Percentiles rank a stretch among this genome's conserved stretches.
Conservation (phyloP, 2,888 invertebrate genomes). For the Cotesia congregata region DNA sequence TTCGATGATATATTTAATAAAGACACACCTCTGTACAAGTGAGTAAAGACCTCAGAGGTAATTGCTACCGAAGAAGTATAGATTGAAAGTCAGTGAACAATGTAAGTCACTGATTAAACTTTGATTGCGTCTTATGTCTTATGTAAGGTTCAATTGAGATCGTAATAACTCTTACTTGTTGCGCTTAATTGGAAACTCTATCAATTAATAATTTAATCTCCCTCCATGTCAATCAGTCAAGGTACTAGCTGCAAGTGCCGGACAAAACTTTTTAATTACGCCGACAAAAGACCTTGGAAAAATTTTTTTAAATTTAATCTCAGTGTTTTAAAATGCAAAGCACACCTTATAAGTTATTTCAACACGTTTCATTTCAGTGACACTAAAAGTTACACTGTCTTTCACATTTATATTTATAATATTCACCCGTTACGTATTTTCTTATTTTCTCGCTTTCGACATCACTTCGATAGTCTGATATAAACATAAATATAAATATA, state of each 20-base stretch:
- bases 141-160: neutral
- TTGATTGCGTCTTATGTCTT: constrained; percentile 7
- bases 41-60: neutral
- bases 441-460: neutral
- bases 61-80: neutral
- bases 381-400: neutral
- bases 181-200: constrained; percentile 1
- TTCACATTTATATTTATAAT: neutral
- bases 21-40: neutral
- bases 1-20: neutral
- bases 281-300: neutral
- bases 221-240: neutral
- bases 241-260: neutral
- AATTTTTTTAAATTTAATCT: neutral
- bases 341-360: neutral
- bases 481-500: neutral
- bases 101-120: neutral
- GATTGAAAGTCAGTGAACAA: neutral
- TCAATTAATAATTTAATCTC: neutral
- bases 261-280: neutral
- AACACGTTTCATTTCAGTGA: neutral
- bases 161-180: constrained; percentile 7
- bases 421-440: neutral
- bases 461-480: neutral
- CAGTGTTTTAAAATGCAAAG: neutral